A percentile compares a stretch with the other conserved stretches of the same genome.
These are phyloP conservation scores for Blastobasis lacticolella DNA, from an alignment of 2,888 invertebrate genomes.

Conservation along the genomic window DNA sequence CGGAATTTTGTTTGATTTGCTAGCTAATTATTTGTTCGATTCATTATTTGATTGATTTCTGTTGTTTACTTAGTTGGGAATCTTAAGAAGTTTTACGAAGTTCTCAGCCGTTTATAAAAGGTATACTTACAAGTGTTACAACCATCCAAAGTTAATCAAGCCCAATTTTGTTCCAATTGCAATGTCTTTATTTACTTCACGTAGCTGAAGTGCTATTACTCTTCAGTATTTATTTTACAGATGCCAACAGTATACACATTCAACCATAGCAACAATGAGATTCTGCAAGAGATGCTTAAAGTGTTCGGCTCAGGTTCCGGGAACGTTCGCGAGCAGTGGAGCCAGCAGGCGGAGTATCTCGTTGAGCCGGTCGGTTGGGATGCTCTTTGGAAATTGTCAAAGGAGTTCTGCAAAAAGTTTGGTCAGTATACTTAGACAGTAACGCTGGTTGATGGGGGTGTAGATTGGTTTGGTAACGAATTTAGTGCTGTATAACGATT, in stretches of 20 bases:
- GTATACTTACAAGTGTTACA: no score
- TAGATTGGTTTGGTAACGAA: no score
- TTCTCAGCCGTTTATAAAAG: no score
- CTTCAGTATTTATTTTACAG: conserved; percentile 18
- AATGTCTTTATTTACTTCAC: not conserved
- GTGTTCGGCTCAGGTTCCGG: conserved; percentile 52
- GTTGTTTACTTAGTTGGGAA: no score
- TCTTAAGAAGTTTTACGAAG: no score
- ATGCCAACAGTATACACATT: conserved; percentile 62
- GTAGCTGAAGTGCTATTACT: no score
- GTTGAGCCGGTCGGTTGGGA: conserved; percentile 81
- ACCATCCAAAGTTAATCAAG: no score
- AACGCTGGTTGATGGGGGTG: not conserved
- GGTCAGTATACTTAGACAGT: conserved; percentile 30
- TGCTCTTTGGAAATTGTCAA: conserved; percentile 80
- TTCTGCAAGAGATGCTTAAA: conserved; percentile 43
- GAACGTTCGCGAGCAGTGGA: conserved; percentile 59
- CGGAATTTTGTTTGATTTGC: no score
- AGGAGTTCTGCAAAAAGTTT: conserved; percentile 76
- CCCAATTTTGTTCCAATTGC: not conserved
- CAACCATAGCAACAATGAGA: conserved; percentile 51
- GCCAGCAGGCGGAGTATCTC: conserved; percentile 66
- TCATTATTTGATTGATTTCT: no score
- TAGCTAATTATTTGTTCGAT: no score
- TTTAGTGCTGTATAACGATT: no score